Evolutionary conservation across 1,140 invertebrate species (phyloP), one percentile per base, ranked within the genome.

Genomic region (Bathynomus jamesi): DNA sequence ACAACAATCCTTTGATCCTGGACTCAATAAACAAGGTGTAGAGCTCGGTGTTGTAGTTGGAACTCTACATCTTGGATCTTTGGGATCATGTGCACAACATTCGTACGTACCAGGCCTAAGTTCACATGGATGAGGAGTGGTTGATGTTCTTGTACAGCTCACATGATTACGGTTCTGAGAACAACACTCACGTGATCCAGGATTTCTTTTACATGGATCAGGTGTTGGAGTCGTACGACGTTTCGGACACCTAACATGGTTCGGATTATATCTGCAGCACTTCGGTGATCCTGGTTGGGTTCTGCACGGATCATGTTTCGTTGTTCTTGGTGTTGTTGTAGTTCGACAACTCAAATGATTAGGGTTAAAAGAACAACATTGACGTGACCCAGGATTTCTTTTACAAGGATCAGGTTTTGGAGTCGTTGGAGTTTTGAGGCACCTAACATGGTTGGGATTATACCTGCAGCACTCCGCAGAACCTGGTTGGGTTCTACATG

Each of bases 201-300:
- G 66, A 32, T 17, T 68, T 4, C n/a, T 4, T 25, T 13, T 13
- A 60, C 66, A 68, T 7, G 66, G 32, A 27, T 68, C 32, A 3
- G 65, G 53, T 28, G 53, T 30, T 61, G 64, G 65, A 28, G 73
- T 75, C 21, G 65, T 69, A 25, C 29, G 53, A 24, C 73, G 71
- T 11, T 25, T 65, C 40, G 40, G 40, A n/a, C n/a, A n/a, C n/a
- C n/a, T n/a, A n/a, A n/a, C n/a, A 11, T 70, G 71, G 21, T 25
- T 61, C 21, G 74, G 70, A 29, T 72, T 73, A 7, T 46, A 29
- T 3, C 31, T 40, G 60, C 74, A 76, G 13, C 74, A 76, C 32
- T 68, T 5, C 4, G 17, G n/a, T 7, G 65, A 31, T 7, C 65
- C 65, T 1, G 28, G 65, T 24, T 10, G 11, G 17, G 7, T 2